These are phyloP conservation scores for Pampus argenteus DNA, from an alignment of 2,797 vertebrate genomes.

Conservation along the genomic window DNA sequence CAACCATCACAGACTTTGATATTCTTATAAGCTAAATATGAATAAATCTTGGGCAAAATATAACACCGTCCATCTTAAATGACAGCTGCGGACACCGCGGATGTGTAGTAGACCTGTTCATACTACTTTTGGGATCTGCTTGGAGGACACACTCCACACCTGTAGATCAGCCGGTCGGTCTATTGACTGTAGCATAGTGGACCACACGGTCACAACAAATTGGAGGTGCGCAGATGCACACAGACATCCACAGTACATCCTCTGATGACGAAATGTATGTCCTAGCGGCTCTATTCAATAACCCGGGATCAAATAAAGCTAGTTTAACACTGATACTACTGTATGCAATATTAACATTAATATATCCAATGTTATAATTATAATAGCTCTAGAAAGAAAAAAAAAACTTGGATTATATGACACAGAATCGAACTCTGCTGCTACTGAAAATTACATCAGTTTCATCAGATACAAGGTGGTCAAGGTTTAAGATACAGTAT, in stretches of 20 bases:
- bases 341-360: slow-evolving; percentile 6
- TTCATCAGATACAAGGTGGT: slow-evolving; percentile 26
- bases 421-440: not conserved
- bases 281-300: too few relatives aligned
- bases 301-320: slow-evolving; percentile 36
- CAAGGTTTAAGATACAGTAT: slow-evolving; percentile 2
- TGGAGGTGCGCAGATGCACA: too few relatives aligned
- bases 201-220: too few relatives aligned
- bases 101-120: too few relatives aligned
- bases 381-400: slow-evolving; percentile 1
- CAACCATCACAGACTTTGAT: slow-evolving; percentile 40
- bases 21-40: not conserved
- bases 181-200: too few relatives aligned
- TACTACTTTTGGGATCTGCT: too few relatives aligned
- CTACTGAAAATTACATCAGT: slow-evolving; percentile 15
- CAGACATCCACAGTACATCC: too few relatives aligned
- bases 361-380: slow-evolving; percentile 14
- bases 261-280: too few relatives aligned
- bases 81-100: too few relatives aligned
- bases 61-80: not conserved
- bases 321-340: slow-evolving; percentile 18
- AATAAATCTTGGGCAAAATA: not conserved
- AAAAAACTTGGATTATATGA: not conserved
- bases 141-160: too few relatives aligned
- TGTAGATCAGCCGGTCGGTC: too few relatives aligned